A percentile compares a stretch with the other conserved stretches of the same genome.
Conservation (phyloP, 1,140 invertebrate genomes). For the Panagrolaimus sp. region DNA sequence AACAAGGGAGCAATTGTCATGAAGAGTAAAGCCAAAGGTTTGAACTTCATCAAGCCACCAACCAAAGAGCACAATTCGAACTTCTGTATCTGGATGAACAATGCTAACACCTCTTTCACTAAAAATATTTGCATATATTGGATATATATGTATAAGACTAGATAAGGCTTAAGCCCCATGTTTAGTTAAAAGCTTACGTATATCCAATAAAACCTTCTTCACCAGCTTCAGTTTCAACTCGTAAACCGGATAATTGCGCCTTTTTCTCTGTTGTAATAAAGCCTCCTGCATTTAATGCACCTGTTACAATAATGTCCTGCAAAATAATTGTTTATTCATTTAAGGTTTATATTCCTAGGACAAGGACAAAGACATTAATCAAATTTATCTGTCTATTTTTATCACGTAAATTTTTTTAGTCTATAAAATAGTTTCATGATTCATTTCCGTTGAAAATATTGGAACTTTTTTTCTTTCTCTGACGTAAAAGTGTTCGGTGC, state of each 20-base stretch:
- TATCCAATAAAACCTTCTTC: slow-evolving; percentile 46
- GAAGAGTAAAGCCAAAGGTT: slow-evolving; percentile 41
- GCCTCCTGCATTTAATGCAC: slow-evolving; percentile 37
- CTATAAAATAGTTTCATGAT: too few species aligned
- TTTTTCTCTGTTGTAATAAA: slow-evolving; percentile 51
- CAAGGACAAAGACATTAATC: too few species aligned
- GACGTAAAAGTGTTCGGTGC: too few species aligned
- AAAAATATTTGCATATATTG: slow-evolving; percentile 16
- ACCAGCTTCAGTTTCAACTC: slow-evolving; percentile 44
- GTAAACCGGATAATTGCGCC: slow-evolving; percentile 33
- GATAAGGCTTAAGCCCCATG: too few species aligned
- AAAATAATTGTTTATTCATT: neutral
- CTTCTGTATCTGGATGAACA: slow-evolving; percentile 34
- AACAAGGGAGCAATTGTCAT: slow-evolving; percentile 42
- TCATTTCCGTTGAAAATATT: too few species aligned
- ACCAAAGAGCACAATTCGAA: slow-evolving; percentile 47
- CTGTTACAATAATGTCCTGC: slow-evolving; percentile 35
- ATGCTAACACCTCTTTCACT: slow-evolving; percentile 49
- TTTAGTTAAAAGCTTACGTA: slow-evolving; percentile 35
- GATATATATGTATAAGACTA: slow-evolving; percentile 1
- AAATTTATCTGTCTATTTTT: too few species aligned
- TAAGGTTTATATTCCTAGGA: too few species aligned
- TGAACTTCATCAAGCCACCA: slow-evolving; percentile 45
- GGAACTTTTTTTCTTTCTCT: too few species aligned
- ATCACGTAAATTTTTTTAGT: too few species aligned